Evolutionary conservation across 2,113 vertebrate genomes (phyloP).

Genomic region (Larimichthys polyactis): DNA sequence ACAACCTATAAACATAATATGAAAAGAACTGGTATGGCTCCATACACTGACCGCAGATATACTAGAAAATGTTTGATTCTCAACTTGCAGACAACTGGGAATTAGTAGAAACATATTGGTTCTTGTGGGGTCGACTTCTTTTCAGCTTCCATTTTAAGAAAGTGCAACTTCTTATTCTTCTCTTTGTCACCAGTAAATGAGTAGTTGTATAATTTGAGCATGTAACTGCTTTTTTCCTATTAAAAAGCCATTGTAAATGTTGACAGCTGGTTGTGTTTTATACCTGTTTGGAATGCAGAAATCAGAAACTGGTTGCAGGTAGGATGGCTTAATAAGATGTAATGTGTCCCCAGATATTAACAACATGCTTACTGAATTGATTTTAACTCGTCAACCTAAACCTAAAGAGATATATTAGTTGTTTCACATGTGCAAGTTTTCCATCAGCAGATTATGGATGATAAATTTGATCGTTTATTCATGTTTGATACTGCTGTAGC

Average conservation of each 20-base stretch:
- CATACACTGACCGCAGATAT: slow-evolving; percentile 18
- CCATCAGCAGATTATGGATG: slow-evolving; percentile 31
- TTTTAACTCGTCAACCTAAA: slow-evolving; percentile 4
- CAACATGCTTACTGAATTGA: slow-evolving; percentile 18
- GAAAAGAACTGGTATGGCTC: slow-evolving; percentile 58
- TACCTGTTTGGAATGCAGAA: neutral
- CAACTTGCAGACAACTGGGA: neutral
- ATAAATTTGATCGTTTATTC: neutral
- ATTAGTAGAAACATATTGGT: neutral
- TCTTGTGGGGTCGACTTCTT: neutral
- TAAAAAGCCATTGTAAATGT: neutral
- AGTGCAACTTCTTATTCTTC: slow-evolving; percentile 45
- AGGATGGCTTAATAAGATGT: slow-evolving; percentile 3
- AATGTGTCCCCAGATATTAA: neutral
- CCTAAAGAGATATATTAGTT: neutral
- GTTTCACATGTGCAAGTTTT: neutral
- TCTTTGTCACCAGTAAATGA: slow-evolving; percentile 31
- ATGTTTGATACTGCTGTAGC: neutral
- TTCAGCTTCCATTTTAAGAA: slow-evolving; percentile 25
- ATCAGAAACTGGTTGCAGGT: slow-evolving; percentile 25
- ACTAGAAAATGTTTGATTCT: slow-evolving; percentile 6
- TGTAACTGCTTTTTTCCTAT: neutral
- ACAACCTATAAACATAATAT: slow-evolving; percentile 37
- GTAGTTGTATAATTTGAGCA: neutral
- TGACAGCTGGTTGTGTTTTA: neutral